A percentile compares a stretch with the other conserved stretches of the same genome.
Evolutionary conservation across 2,113 vertebrate species (phyloP).

Genomic region (Scartelaos histophorus): DNA sequence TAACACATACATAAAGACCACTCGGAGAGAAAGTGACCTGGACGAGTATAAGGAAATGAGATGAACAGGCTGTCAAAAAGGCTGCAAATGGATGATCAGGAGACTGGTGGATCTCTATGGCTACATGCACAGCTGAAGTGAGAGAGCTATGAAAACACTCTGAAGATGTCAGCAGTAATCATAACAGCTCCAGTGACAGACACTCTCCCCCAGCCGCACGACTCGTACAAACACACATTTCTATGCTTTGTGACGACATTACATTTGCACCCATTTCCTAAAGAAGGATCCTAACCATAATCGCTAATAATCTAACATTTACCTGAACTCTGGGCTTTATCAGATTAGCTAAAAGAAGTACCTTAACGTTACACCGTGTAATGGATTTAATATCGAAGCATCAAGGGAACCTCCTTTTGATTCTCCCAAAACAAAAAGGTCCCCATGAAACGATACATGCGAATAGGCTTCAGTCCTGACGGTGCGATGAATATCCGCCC

Average conservation of each 20-base stretch:
- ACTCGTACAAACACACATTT: neutral
- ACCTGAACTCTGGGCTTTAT: neutral
- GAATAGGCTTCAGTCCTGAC: neutral
- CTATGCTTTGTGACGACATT: neutral
- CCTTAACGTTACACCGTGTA: neutral
- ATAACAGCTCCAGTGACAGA: neutral
- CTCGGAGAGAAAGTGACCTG: constrained; percentile 1
- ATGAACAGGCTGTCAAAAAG: neutral
- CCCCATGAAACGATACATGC: too few relatives aligned
- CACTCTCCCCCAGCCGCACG: neutral
- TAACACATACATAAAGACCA: neutral
- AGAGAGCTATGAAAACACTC: constrained; percentile 17
- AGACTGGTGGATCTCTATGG: constrained; percentile 6
- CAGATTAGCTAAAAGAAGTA: neutral
- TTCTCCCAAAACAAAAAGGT: too few relatives aligned
- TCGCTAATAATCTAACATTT: neutral
- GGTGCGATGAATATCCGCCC: neutral
- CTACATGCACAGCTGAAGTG: neutral
- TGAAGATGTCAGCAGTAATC: constrained; percentile 36
- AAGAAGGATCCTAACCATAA: neutral
- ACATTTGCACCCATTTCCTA: neutral
- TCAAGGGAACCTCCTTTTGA: neutral
- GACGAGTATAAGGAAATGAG: neutral
- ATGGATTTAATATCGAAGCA: neutral
- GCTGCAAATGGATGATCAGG: constrained; percentile 1